A percentile compares a stretch with the other conserved stretches of the same genome.
Conservation (phyloP, 2,888 invertebrate species). For the Microchrysa polita region DNA sequence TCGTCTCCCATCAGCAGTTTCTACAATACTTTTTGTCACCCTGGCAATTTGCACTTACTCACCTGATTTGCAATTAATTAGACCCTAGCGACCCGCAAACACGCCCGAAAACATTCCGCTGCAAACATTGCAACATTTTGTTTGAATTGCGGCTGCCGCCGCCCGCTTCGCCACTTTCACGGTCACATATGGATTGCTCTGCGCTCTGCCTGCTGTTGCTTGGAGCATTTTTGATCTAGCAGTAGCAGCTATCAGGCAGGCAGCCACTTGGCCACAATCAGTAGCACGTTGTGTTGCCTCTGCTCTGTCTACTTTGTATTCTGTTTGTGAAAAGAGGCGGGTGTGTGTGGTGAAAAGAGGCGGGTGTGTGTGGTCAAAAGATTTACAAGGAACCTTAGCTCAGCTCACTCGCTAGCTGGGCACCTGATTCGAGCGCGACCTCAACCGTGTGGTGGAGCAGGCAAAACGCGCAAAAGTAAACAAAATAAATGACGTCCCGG, state of each 20-base stretch:
- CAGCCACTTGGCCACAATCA: neutral
- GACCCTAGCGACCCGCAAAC: neutral
- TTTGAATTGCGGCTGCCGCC: neutral
- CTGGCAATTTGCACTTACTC: no score
- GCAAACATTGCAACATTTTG: neutral
- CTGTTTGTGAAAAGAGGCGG: neutral
- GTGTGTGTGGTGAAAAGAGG: neutral
- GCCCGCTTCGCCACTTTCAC: neutral
- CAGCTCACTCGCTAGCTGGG: neutral
- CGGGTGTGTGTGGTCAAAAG: neutral
- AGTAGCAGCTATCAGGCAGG: no score
- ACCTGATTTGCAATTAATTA: no score
- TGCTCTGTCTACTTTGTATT: no score
- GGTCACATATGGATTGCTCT: no score
- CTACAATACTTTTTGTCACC: no score
- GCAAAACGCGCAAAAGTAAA: neutral
- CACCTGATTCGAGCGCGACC: neutral
- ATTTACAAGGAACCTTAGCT: neutral
- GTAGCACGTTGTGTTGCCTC: neutral
- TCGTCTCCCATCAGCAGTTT: no score
- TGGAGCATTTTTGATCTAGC: no score
- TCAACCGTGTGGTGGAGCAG: neutral
- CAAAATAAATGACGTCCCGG: constrained; percentile 3
- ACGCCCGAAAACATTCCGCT: neutral
- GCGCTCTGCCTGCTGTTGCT: no score